These are phyloP conservation scores for Drepana falcataria DNA, from an alignment of 2,888 invertebrate genomes.

Conservation along the genomic window DNA sequence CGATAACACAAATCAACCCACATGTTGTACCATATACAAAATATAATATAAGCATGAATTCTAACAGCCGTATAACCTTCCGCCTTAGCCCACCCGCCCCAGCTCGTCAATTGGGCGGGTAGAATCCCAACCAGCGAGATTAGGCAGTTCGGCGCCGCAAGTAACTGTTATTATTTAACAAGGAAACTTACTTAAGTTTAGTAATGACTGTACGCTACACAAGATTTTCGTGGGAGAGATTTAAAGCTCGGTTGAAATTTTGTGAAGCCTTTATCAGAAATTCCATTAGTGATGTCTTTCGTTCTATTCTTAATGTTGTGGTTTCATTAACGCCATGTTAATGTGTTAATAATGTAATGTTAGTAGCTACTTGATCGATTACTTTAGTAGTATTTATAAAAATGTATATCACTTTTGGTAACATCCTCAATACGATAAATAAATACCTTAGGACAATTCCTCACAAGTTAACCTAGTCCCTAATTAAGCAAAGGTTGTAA, in stretches of 20 bases:
- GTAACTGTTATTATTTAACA: constrained; percentile 32
- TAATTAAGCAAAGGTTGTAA: too few species aligned
- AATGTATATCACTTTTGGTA: too few species aligned
- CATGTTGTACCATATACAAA: background rate
- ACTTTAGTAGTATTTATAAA: too few species aligned
- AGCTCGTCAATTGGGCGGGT: too few species aligned
- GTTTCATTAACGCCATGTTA: too few species aligned
- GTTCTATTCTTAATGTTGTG: too few species aligned
- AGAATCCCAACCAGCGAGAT: constrained; percentile 13
- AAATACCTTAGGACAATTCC: too few species aligned
- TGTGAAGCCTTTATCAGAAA: background rate
- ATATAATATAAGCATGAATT: background rate
- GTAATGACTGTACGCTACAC: background rate
- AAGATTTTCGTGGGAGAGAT: background rate
- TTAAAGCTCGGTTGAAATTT: background rate
- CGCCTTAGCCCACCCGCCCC: background rate
- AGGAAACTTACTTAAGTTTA: constrained; percentile 32
- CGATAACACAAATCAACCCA: background rate
- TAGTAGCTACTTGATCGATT: too few species aligned
- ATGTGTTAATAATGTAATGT: too few species aligned
- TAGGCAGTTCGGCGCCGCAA: constrained; percentile 8
- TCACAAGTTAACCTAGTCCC: too few species aligned
- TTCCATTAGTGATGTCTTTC: too few species aligned
- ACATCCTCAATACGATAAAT: too few species aligned
- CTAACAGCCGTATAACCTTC: background rate